Base-by-base conservation (phyloP, 2,797 vertebrate genomes). In the Tauraco hartlaubi region DNA sequence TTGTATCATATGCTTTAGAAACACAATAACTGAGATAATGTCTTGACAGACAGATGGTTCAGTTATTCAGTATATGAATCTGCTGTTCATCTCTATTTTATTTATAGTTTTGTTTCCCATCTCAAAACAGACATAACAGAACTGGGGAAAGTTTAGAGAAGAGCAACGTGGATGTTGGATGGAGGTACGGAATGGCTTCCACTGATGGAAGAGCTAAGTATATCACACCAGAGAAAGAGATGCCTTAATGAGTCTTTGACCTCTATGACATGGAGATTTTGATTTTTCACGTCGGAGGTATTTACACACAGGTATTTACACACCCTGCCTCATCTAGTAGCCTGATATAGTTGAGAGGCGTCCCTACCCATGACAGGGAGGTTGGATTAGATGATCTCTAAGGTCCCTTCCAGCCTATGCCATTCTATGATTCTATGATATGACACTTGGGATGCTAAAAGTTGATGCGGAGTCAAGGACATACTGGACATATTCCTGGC, bases 401-500 rank as follows among this genome's bases (percentile, higher is more conserved):
- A 35, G 35, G 35, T 35, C 35, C 35, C 35, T 35, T 35, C 35
- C 35, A 35, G 35, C 35, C 35, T 35, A 35, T 35, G 35, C 35
- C 35, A 35, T 35, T 35, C 35, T 35, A 35, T 35, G 35, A 35
- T 35, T 35, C 35, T 35, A 35, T 35, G 35, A 35, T 35, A 7
- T 78, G 31, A 46, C 31, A 28, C 39, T 51, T 58, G 28, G 21
- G 12, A 31, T 35, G 9, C 5, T 79, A 69, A 69, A 72, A 73
- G 4, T 22, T 46, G 5, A n/a, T 0, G 1, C 9, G 14, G 9
- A 5, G 4, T 68, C 15, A 68, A 48, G 55, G 18, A 39, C 7
- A 61, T 68, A 29, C 3, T 21, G 15, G 12, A 52, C 3, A 17
- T 49, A 49, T 29, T 74, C 13, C 11, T 46, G 5, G 26, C 44